Base-by-base conservation (phyloP, 1,140 invertebrate genomes). In the Andricus grossulariae region DNA sequence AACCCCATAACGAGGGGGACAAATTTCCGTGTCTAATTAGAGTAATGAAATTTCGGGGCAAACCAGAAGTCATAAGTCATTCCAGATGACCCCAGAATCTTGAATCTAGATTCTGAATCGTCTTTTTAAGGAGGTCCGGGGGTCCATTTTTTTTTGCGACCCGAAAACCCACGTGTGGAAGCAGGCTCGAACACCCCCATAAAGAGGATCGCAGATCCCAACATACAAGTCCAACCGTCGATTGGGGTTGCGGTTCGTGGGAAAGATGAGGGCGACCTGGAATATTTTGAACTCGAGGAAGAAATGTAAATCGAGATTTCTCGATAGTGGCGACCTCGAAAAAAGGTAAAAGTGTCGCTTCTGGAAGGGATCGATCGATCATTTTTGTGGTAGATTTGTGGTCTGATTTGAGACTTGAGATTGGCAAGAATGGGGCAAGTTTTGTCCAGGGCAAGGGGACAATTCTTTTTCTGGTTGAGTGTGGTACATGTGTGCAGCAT, bases 141-240 rank as follows among this genome's bases (percentile, higher is more conserved):
- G 73, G 50, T 70, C 71, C 32, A 50, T 66, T 77, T 81, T 86
- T 86, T 87, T 87, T 85, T 77, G 84, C 78, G 72, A 85, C 71
- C 85, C 60, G 39, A 25, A 66, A 32, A 25, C 60, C 16, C 85
- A 87, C 78, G 86, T 87, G 85, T 87, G 85, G 82, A 85, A 84
- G 82, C 79, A 81, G 78, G 49, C 80, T 76, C 73, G 72, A 75
- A 60, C 85, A 86, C 85, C 83, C 83, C 85, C 85, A 66, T 86
- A 83, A 71, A 78, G 60, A 66, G 60, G 74, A 76, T 74, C 73
- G 66, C 76, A 76, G 81, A 75, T 85, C 78, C 66, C n/a, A n/a
- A n/a, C n/a, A n/a, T 79, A 66, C 60, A 66, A 66, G 32, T 66
- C 25, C 74, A 87, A 86, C 85, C 83, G 80, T 80, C 81, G 72